Base-by-base conservation (phyloP, 2,888 invertebrate species). In the Iphiclides podalirius region DNA sequence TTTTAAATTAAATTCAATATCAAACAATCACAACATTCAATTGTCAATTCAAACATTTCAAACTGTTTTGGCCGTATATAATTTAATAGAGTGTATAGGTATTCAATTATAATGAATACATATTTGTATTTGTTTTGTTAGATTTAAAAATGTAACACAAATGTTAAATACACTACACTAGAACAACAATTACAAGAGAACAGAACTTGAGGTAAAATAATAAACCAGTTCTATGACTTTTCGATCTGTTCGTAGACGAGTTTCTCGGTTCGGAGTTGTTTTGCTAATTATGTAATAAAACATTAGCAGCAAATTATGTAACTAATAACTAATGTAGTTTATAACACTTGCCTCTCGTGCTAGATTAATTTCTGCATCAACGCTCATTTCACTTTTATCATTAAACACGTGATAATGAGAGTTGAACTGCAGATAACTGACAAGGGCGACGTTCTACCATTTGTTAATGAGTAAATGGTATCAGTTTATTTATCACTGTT, bases 381-480 rank as follows among this genome's bases (percentile, higher is more conserved):
- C 31, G 12, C 31, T 52, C 52, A 54, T 54, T 58, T 50, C 46
- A 48, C 50, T 52, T 54, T 60, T 66, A 67, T 67, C 67, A 58
- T 52, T 48, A 14, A 58, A 56, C 49, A 52, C 52, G 36, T 55
- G 62, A 65, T 59, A 60, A 62, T 58, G 55, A 41, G 51, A 53
- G 59, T 60, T 58, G 53, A 63, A 59, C 52, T 55, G 54, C 52
- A 63, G 63, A 65, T 65, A 66, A 63, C 54, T 54, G 53, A 52
- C 52, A 48, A 55, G 52, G 54, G 53, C 51, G 42, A 40, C 38
- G 34, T 34, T 53, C 44, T 57, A 42, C 43, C 48, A 56, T 52
- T 56, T 55, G 51, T 47, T 59, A 57, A 56, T 52, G 56, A 57
- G 46, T 46, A 46, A 42, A 40, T 48, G 34, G 42, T 42, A 52